phyloP scores from a whole-genome alignment of 2,888 invertebrate species.

The Aleiodes testaceus region DNA sequence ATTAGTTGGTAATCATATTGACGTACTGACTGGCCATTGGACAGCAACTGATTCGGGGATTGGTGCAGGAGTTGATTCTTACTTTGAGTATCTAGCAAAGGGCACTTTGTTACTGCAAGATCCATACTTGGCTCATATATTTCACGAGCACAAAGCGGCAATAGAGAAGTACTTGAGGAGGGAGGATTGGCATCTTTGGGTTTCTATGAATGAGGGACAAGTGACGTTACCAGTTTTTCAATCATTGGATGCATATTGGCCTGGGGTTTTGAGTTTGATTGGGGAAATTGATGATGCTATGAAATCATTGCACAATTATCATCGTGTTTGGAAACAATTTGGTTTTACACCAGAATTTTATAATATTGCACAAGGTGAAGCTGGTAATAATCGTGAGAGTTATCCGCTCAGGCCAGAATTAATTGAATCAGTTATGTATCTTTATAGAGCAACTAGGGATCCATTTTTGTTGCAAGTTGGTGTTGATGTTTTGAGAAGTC shows the following conservation, averaged over 20 bases:
- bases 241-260: conserved; percentile 98
- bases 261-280: conserved; percentile 90
- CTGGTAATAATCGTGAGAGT: conserved; percentile 87
- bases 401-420: conserved; percentile 98
- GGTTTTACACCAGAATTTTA: conserved; percentile 99
- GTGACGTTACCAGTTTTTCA: conserved; percentile 98
- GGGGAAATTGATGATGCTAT: conserved; percentile 94
- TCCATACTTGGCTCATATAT: conserved; percentile 94
- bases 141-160: conserved; percentile 83
- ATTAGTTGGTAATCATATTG: conserved; percentile 96
- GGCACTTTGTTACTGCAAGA: conserved; percentile 92
- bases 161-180: conserved; percentile 91
- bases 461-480: conserved; percentile 94
- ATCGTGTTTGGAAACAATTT: conserved; percentile 97
- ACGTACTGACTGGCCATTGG: conserved; percentile 95
- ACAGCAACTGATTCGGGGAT: conserved; percentile 98
- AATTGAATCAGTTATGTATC: conserved; percentile 96
- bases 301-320: conserved; percentile 95
- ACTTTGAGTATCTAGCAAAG: conserved; percentile 98
- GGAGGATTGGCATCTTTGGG: conserved; percentile 99
- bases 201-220: conserved; percentile 97
- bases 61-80: conserved; percentile 96
- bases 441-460: conserved; percentile 95
- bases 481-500: conserved; percentile 92
- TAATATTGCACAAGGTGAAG: conserved; percentile 92